A percentile compares a stretch with the other conserved stretches of the same genome.
These are phyloP conservation scores for Pseudochirops cupreus DNA, from an alignment of 2,797 vertebrate genomes.

Conservation along the genomic window DNA sequence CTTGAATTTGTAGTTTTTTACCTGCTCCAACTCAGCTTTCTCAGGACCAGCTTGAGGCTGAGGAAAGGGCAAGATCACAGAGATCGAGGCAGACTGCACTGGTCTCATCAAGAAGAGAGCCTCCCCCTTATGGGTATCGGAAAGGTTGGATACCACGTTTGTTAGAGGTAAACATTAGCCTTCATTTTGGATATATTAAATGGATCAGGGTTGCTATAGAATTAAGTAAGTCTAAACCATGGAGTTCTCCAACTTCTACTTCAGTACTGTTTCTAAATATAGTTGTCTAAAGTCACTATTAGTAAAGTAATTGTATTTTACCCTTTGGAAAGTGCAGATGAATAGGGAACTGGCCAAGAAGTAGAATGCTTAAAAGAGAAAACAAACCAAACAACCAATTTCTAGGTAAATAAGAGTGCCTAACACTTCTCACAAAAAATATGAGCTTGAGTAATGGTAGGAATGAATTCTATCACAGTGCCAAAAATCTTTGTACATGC, in stretches of 20 bases:
- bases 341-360: neutral
- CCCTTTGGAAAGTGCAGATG: neutral
- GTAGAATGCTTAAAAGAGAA: slow-evolving; percentile 11
- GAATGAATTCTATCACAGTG: neutral
- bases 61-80: slow-evolving; percentile 93
- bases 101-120: slow-evolving; percentile 93
- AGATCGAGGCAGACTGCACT: slow-evolving; percentile 93
- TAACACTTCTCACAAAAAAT: neutral
- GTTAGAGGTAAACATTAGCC: slow-evolving; percentile 88
- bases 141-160: slow-evolving; percentile 95
- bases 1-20: slow-evolving; percentile 90
- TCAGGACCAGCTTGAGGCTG: slow-evolving; percentile 97
- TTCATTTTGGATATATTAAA: slow-evolving; percentile 16
- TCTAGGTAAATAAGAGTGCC: neutral
- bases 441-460: neutral
- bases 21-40: slow-evolving; percentile 97
- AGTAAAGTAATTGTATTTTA: neutral
- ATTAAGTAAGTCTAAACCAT: neutral
- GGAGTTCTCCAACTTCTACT: neutral
- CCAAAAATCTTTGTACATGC: neutral
- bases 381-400: slow-evolving; percentile 33
- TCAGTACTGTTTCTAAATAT: neutral
- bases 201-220: neutral
- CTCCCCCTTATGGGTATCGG: slow-evolving; percentile 93
- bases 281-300: neutral